These are phyloP conservation scores for Neopipo cinnamomea DNA, from an alignment of 2,113 vertebrate genomes.

Conservation along the genomic window DNA sequence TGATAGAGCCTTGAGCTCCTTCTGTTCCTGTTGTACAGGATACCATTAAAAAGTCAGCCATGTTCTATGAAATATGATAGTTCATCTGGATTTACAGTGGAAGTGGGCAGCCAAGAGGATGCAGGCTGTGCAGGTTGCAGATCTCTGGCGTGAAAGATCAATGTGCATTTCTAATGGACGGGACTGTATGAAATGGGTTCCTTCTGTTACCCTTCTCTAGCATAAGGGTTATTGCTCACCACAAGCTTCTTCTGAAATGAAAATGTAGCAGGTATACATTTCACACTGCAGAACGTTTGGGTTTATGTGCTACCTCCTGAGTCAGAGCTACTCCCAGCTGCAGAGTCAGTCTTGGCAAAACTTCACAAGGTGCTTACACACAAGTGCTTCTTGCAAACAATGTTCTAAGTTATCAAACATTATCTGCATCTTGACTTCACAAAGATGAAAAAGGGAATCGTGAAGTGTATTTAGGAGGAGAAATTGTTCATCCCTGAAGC, in stretches of 20 bases:
- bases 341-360: not conserved
- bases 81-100: not conserved
- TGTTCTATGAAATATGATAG: not conserved
- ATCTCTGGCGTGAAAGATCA: not conserved
- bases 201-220: not conserved
- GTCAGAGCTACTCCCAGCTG: not conserved
- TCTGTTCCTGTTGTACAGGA: not conserved
- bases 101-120: not conserved
- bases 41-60: not conserved
- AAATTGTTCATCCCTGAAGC: fast-evolving
- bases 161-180: not conserved
- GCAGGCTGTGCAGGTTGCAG: not conserved
- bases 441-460: not conserved
- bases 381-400: not conserved
- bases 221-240: not conserved
- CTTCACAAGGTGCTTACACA: not conserved
- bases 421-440: not conserved
- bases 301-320: not conserved
- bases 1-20: not conserved
- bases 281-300: not conserved
- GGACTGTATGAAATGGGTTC: not conserved
- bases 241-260: not conserved
- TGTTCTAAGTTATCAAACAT: not conserved
- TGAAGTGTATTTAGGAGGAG: not conserved
- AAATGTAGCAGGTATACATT: not conserved